Conservation (phyloP, 2,888 invertebrate species). For the Meta bourneti region DNA sequence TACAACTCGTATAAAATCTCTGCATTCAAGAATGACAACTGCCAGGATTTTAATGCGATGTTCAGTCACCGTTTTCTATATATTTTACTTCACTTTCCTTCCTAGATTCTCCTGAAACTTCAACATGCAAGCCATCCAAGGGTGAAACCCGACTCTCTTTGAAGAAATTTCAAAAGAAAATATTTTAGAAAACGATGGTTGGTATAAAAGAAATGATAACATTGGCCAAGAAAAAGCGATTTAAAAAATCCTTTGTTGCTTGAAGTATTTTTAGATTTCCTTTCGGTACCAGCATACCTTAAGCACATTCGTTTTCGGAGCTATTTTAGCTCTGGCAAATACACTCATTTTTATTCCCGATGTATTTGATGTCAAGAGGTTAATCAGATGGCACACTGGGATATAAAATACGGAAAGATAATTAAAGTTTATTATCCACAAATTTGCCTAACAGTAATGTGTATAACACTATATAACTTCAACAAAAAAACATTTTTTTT, state of each 20-base stretch:
- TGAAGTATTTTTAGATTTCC: slow-evolving; percentile 18
- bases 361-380: too few species aligned
- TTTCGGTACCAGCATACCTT: neutral
- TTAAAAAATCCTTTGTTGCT: slow-evolving; percentile 24
- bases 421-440: too few species aligned
- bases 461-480: too few species aligned
- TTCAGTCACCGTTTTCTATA: neutral
- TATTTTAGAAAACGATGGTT: neutral
- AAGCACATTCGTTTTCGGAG: neutral
- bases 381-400: too few species aligned
- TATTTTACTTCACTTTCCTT: neutral
- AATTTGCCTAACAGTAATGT: too few species aligned
- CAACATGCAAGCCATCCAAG: neutral
- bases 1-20: too few species aligned
- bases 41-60: too few species aligned
- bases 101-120: neutral
- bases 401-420: too few species aligned
- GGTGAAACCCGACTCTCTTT: neutral
- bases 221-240: slow-evolving; percentile 7
- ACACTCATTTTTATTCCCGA: too few species aligned
- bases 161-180: slow-evolving; percentile 6
- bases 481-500: too few species aligned
- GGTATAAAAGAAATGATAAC: slow-evolving; percentile 8
- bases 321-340: too few species aligned
- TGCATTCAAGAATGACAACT: too few species aligned